Evolutionary conservation across 2,888 invertebrate genomes (phyloP), one percentile per base, ranked within the genome.

Genomic region (Drosophila nigricruria): DNA sequence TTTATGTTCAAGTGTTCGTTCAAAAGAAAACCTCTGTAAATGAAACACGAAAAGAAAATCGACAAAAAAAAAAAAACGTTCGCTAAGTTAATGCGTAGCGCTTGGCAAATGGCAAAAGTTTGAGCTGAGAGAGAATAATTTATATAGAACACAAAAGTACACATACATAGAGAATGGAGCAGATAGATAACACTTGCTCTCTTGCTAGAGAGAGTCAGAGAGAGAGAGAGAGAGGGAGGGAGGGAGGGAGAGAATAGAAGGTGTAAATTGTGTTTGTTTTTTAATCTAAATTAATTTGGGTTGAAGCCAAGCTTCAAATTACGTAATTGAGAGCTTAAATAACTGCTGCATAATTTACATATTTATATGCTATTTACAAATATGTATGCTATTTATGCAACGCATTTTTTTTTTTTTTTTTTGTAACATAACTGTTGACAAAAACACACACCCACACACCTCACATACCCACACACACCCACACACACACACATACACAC

Each of bases 281-380:
- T 58, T 62, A 69, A 70, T 78, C 74, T 77, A 88, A 89, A 87
- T 87, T 79, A 76, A 83, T 74, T 81, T 83, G 53, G 32, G 74
- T 70, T 73, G 77, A 87, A 87, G 74, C 81, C 69, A 82, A 83
- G 82, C 87, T 87, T 86, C 79, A 76, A 73, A 86, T 76, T 70
- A 79, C 73, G 88, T 77, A 90, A 89, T 72, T 67, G 66, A 76
- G 87, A 87, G 87, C 84, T 87, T 84, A 81, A 82, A 52, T 81
- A 81, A 81, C 64, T 70, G 75, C 47, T 61, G 64, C 67, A 71
- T 68, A 45, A 68, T 63, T 63, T 34, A 79, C 20, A 73, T 52
- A 70, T 57, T 58, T 65, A 45, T n/a, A 47, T 59, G 23, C 54
- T 32, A 56, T 25, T 70, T 64, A 62, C 66, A 73, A 66, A 62